phyloP scores from a whole-genome alignment of 2,113 vertebrate species.

The Siphamia tubifer region DNA sequence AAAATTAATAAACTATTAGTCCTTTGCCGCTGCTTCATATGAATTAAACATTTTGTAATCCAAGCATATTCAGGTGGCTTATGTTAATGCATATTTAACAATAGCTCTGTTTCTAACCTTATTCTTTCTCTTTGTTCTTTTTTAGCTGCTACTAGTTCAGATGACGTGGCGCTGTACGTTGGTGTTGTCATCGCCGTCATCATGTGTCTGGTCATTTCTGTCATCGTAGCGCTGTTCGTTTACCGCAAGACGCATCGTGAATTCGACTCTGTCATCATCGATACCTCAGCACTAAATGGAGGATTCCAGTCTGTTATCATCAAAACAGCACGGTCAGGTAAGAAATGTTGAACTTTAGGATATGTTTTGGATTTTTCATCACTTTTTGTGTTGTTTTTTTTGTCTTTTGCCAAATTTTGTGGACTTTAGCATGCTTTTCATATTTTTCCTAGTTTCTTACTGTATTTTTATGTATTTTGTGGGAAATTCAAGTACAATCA shows the following conservation, averaged over 20 bases:
- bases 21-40: neutral
- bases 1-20: too few relatives aligned
- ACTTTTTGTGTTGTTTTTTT: too few relatives aligned
- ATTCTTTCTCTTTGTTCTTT: constrained; percentile 1
- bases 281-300: constrained; percentile 91
- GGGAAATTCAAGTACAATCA: too few relatives aligned
- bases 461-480: too few relatives aligned
- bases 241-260: constrained; percentile 95
- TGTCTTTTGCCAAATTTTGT: too few relatives aligned
- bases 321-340: constrained; percentile 94
- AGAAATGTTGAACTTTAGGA: constrained; percentile 19
- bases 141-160: constrained; percentile 89
- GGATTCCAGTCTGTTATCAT: constrained; percentile 95
- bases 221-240: constrained; percentile 89
- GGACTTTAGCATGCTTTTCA: too few relatives aligned
- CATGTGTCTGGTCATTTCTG: constrained; percentile 92
- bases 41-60: neutral
- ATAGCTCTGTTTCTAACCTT: neutral
- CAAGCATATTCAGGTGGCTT: too few relatives aligned
- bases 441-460: too few relatives aligned
- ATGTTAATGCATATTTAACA: neutral
- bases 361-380: too few relatives aligned
- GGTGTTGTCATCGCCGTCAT: constrained; percentile 92
- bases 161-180: constrained; percentile 91
- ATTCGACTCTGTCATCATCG: constrained; percentile 93